Evolutionary conservation across 1,140 invertebrate genomes (phyloP), one percentile per base, ranked within the genome.

Genomic region (Zaprionus vittiger): DNA sequence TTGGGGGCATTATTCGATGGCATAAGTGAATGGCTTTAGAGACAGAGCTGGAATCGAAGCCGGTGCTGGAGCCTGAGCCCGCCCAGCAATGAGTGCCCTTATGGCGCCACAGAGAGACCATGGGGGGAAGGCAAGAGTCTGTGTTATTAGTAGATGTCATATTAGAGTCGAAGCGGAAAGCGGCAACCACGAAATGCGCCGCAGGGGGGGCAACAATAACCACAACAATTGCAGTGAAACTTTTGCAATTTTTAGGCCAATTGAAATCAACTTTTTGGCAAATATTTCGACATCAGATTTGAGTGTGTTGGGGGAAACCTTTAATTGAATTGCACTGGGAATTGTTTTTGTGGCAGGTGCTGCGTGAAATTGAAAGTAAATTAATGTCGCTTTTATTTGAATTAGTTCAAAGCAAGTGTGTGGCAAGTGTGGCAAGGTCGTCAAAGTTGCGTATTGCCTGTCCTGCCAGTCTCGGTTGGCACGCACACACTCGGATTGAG

Each of bases 121-220:
- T 17, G 38, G 5, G 1, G 47, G 20, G 47, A 2, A 52, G 20
- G 47, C 6, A 60, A 34, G 7, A 61, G 67, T 79, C 65, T 56
- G 54, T 80, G 78, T 83, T 87, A 87, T 89, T 83, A 87, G 81
- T 89, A 78, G 80, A 87, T 87, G 84, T 87, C 84, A 87, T 87
- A 86, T 87, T 86, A 85, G 72, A 80, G 70, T 44, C 77, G 76
- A 83, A 83, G 47, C 57, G 41, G 26, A 63, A 66, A 60, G 26
- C 20, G 28, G 20, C 34, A 71, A 61, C 83, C 84, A 89, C 84
- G 84, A 87, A 79, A 84, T 84, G 60, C 81, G 41, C 84, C 66
- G 63, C 79, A 89, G 80, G 84, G 78, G 80, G 71, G 24, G 20
- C 47, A 38, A 31, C 37, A 31, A 22, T 37, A 49, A 44, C 41